phyloP scores from a whole-genome alignment of 1,140 invertebrate genomes.

The Phthorimaea operculella region DNA sequence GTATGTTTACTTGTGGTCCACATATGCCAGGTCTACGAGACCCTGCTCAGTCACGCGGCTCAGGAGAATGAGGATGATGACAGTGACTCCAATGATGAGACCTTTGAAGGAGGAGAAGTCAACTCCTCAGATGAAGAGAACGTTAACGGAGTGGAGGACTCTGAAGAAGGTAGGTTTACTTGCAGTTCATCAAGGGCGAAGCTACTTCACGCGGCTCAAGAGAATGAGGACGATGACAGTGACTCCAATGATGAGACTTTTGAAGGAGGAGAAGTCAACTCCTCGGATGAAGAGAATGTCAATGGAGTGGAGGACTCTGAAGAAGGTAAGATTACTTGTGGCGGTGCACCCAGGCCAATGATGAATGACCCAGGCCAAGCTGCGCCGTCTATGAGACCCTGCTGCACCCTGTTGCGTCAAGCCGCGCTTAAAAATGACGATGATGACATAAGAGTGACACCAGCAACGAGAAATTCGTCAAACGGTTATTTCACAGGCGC shows the following conservation, averaged over 20 bases:
- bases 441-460: slow-evolving; percentile 71
- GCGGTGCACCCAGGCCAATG: no score
- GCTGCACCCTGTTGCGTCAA: slow-evolving; percentile 34
- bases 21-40: no score
- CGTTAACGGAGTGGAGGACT: slow-evolving; percentile 58
- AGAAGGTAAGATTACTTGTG: slow-evolving; percentile 51
- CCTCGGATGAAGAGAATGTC: slow-evolving; percentile 59
- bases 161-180: slow-evolving; percentile 53
- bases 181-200: no score
- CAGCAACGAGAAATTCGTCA: slow-evolving; percentile 70
- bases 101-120: slow-evolving; percentile 68
- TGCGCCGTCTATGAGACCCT: no score
- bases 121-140: slow-evolving; percentile 61
- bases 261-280: slow-evolving; percentile 66
- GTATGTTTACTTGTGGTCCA: slow-evolving; percentile 41
- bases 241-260: slow-evolving; percentile 71
- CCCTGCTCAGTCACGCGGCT: slow-evolving; percentile 30
- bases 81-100: slow-evolving; percentile 70
- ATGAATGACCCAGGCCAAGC: no score
- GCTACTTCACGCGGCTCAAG: slow-evolving; percentile 37
- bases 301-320: slow-evolving; percentile 61
- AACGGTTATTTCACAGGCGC: no score
- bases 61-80: slow-evolving; percentile 66
- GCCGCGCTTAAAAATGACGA: slow-evolving; percentile 51
- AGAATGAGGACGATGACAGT: slow-evolving; percentile 67